Conservation (phyloP, 2,797 vertebrate genomes). For the Galagoides demidoff region DNA sequence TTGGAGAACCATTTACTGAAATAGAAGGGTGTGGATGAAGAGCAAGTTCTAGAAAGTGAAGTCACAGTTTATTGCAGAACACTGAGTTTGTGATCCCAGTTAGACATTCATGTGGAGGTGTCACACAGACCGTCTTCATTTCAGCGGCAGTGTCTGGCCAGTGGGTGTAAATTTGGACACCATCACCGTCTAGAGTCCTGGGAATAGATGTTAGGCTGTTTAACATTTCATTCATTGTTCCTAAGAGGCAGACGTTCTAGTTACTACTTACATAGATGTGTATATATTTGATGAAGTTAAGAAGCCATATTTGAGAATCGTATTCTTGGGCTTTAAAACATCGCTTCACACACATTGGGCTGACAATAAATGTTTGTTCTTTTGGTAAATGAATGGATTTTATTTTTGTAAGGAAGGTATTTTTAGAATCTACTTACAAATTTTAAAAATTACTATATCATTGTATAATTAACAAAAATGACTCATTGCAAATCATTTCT, state of each 20-base stretch:
- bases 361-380: neutral
- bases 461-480: slow-evolving; percentile 20
- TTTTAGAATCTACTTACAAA: neutral
- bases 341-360: neutral
- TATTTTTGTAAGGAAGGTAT: neutral
- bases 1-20: neutral
- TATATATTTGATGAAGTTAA: neutral
- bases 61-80: slow-evolving; percentile 18
- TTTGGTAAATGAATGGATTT: neutral
- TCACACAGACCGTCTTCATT: neutral
- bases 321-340: neutral
- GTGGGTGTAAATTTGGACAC: neutral
- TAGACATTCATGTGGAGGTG: neutral
- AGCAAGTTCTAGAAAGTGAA: neutral
- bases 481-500: slow-evolving; percentile 12
- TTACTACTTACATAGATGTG: neutral
- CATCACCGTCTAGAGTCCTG: neutral
- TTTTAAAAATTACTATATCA: neutral
- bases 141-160: neutral
- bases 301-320: neutral
- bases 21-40: neutral
- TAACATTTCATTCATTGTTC: neutral
- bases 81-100: neutral
- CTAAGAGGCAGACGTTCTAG: neutral
- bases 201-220: neutral